Conservation (phyloP, 92 coral and sea anemone species). For the Parazoanthus swiftii region DNA sequence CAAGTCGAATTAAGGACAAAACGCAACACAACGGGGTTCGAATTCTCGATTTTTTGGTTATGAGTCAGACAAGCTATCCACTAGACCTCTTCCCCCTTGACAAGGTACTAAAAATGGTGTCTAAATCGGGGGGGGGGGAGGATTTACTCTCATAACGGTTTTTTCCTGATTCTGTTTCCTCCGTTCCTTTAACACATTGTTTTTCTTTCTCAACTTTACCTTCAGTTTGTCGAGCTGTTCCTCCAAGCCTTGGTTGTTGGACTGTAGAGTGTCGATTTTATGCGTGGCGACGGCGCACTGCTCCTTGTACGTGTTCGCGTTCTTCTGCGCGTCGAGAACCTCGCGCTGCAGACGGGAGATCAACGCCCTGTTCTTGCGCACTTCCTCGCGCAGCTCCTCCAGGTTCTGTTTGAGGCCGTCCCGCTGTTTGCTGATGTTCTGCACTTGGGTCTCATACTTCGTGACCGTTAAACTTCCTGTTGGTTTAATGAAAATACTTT, state of each 20-base stretch:
- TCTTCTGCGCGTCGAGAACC: constrained; percentile 71
- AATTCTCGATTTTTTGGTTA: too few relatives aligned
- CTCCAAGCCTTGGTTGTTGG: constrained; percentile 60
- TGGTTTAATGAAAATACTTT: not conserved
- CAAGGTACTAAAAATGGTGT: too few relatives aligned
- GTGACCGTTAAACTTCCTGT: constrained; percentile 57
- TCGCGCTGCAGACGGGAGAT: constrained; percentile 80
- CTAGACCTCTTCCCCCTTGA: too few relatives aligned
- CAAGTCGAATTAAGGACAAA: too few relatives aligned
- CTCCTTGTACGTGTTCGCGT: constrained; percentile 78
- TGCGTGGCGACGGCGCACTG: constrained; percentile 74
- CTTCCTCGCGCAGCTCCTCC: constrained; percentile 77
- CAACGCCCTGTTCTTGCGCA: constrained; percentile 66
- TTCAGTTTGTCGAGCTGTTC: constrained; percentile 69
- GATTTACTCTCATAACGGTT: not conserved
- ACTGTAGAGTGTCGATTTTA: constrained; percentile 58
- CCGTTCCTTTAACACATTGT: not conserved
- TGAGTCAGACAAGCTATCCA: too few relatives aligned
- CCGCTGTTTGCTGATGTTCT: constrained; percentile 70
- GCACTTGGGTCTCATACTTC: constrained; percentile 79
- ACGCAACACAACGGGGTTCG: too few relatives aligned
- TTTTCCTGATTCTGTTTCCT: not conserved
- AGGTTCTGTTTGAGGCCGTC: constrained; percentile 75
- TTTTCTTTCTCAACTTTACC: constrained; percentile 36
- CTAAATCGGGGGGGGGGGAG: too few relatives aligned